Evolutionary conservation across 2,113 vertebrate species (phyloP), one percentile per base, ranked within the genome.

Genomic region (Lipophrys pholis): DNA sequence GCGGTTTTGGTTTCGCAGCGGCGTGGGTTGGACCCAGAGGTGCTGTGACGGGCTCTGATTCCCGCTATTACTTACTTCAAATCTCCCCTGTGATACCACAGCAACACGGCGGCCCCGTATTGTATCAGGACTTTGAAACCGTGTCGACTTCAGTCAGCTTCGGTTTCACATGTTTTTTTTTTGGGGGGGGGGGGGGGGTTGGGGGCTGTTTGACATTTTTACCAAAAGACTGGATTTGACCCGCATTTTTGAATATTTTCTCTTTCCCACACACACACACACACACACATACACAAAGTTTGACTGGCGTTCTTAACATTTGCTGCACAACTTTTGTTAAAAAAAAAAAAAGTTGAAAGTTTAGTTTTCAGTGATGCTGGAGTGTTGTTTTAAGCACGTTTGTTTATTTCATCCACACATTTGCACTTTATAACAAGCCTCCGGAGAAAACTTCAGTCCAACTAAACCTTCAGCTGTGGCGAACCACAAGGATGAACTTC

Each of bases 1-100:
- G 82, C 73, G 87, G 88, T 80, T 80, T 83, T 74, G 75, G 91
- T 92, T 92, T 91, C 90, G 39, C 49, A 83, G 79, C 57, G 83
- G 80, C 81, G 91, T 86, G 83, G 87, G 90, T n/a, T n/a, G 82
- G 58, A 55, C 60, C 65, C 75, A 81, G 69, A 78, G 82, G 71
- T 64, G 86, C 66, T 0, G 69, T 65, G 73, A 60, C 60, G 35
- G 41, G 60, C 70, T 79, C 80, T 69, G 73, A 78, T 90, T 92
- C 90, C 89, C 87, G 86, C 64, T 86, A 89, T 84, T 48, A 57
- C 62, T 42, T 2, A 54, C 82, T 84, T 82, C 65, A 83, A 90
- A 89, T 78, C 86, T 90, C 89, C 86, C 86, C 89, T 73, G 68
- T 71, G 14, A 80, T 55, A 78, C 89, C 84, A 60, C 89, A 87